Base-by-base conservation (phyloP, 2,113 vertebrate species). In the Lophotis ruficrista region DNA sequence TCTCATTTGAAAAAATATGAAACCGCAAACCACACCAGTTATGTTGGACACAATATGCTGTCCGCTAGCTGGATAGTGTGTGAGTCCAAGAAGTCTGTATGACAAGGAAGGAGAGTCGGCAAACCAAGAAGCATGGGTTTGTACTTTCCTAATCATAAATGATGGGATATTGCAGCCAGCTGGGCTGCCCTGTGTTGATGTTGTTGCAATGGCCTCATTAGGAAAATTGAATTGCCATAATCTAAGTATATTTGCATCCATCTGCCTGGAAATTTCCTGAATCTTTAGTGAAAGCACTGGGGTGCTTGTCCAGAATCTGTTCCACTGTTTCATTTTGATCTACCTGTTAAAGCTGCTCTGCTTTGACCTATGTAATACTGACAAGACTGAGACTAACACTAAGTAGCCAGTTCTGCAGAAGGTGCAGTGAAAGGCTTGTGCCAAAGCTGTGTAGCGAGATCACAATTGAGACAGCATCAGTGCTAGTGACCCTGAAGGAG, bases 181-280 rank as follows among this genome's bases (percentile, higher is more conserved):
- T 92, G 91, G 93, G 35, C 68, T 43, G 50, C 68, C 76, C 68
- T 53, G 1, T 38, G 24, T 60, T 91, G 84, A 33, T 81, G 54
- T 6, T 69, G 31, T 38, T 86, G 68, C 76, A 83, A 62, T 48
- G 76, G 58, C 86, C 53, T 88, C 86, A 80, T 94, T 61, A 92
- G 62, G 62, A 96, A 95, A 92, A 94, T 48, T 61, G 84, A 91
- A 79, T 95, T 91, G 78, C 72, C 11, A 28, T 87, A 81, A 82
- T 71, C 35, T 47, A 72, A 87, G 53, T 76, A 22, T 22, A 45
- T 76, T 93, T 95, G 56, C 78, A 38, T 87, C 78, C 85, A 93
- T 91, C 87, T 93, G 92, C 78, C 78, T 83, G 53, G 53, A 71
- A 58, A 79, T 60, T 83, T 94, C 43, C 60, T 78, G 51, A 87